Evolutionary conservation across 2,888 invertebrate species (phyloP).

Genomic region (Camptogramma bilineatum): DNA sequence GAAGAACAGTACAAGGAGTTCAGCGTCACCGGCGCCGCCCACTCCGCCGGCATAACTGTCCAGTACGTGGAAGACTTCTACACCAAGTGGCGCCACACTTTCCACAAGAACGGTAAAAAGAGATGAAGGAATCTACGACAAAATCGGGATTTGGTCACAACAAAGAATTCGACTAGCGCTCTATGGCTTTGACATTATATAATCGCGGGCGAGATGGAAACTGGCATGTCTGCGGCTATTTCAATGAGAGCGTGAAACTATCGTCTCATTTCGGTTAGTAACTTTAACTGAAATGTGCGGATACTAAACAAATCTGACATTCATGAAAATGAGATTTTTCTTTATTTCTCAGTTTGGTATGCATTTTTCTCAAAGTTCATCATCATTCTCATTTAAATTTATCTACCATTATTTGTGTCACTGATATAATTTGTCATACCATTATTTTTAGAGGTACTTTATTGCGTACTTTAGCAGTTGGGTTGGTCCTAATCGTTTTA

Average conservation of each 20-base stretch:
- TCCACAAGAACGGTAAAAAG: slow-evolving; percentile 78
- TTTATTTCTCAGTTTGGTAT: slow-evolving; percentile 17
- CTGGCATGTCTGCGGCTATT: slow-evolving; percentile 36
- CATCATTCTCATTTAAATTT: slow-evolving; percentile 16
- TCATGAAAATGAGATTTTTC: slow-evolving; percentile 11
- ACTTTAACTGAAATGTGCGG: slow-evolving; percentile 25
- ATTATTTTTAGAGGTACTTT: slow-evolving; percentile 38
- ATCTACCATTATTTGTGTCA: slow-evolving; percentile 34
- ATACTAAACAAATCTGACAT: slow-evolving; percentile 5
- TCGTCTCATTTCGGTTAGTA: slow-evolving; percentile 27
- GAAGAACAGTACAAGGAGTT: slow-evolving; percentile 87
- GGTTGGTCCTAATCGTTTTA: slow-evolving; percentile 30
- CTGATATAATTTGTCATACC: slow-evolving; percentile 12
- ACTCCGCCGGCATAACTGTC: slow-evolving; percentile 92
- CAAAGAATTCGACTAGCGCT: slow-evolving; percentile 47
- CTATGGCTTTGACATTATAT: slow-evolving; percentile 37
- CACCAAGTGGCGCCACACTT: slow-evolving; percentile 92
- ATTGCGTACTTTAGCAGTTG: slow-evolving; percentile 33
- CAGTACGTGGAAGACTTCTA: slow-evolving; percentile 94
- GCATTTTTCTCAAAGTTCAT: slow-evolving; percentile 15
- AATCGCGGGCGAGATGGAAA: slow-evolving; percentile 35
- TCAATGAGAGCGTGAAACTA: slow-evolving; percentile 36
- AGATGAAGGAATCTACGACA: slow-evolving; percentile 66
- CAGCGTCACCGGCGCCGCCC: slow-evolving; percentile 91
- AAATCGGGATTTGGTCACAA: slow-evolving; percentile 61